Conservation (phyloP, 2,113 vertebrate genomes). For the Pipra filicauda region DNA sequence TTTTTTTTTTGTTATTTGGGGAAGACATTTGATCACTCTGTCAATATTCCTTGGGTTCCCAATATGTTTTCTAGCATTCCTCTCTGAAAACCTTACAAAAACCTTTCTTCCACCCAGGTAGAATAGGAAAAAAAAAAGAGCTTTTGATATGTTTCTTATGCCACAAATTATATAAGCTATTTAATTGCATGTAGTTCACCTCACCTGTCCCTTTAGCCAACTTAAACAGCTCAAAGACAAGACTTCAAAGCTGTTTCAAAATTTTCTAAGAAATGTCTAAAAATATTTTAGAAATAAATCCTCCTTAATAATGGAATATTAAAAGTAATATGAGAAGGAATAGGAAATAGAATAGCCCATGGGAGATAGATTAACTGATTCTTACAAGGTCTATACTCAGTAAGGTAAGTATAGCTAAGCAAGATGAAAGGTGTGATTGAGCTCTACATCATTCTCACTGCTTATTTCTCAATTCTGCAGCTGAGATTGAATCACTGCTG, state of each 20-base stretch:
- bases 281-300: neutral
- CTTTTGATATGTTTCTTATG: neutral
- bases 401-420: neutral
- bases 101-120: neutral
- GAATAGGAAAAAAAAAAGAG: neutral
- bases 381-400: neutral
- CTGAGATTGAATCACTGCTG: neutral
- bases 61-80: neutral
- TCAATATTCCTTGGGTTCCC: neutral
- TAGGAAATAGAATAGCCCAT: neutral
- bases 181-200: neutral
- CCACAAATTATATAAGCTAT: neutral
- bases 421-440: neutral
- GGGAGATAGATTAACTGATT: neutral
- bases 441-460: neutral
- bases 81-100: neutral
- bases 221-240: neutral
- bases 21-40: neutral
- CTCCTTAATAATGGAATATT: neutral
- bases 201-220: neutral
- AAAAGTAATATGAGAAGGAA: neutral
- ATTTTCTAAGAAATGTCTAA: neutral
- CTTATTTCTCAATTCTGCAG: neutral
- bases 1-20: neutral
- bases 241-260: neutral